Evolutionary conservation across 2,113 vertebrate species (phyloP).

Genomic region (Nerophis lumbriciformis): DNA sequence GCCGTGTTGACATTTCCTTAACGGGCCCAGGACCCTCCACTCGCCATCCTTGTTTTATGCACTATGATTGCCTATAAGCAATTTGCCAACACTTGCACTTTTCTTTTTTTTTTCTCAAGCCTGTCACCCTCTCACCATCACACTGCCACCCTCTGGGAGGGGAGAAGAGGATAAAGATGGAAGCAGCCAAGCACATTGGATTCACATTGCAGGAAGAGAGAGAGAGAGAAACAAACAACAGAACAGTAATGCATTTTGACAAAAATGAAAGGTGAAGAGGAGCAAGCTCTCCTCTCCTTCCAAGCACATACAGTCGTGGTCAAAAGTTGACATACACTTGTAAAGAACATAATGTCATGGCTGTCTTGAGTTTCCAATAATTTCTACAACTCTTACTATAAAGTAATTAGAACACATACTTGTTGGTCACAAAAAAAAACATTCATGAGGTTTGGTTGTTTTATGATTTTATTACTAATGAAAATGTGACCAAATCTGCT

Average conservation of each 20-base stretch:
- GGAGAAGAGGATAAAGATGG: constrained; percentile 31
- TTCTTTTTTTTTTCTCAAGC: constrained; percentile 30
- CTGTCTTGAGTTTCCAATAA: too few relatives aligned
- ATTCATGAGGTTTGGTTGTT: too few relatives aligned
- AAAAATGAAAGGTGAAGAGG: constrained; percentile 23
- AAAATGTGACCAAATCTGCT: too few relatives aligned
- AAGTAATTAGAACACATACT: too few relatives aligned
- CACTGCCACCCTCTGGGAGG: constrained; percentile 24
- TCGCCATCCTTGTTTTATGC: constrained; percentile 61
- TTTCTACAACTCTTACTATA: too few relatives aligned
- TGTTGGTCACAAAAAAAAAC: too few relatives aligned
- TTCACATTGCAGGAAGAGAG: constrained; percentile 23
- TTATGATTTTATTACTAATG: too few relatives aligned
- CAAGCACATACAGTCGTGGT: not conserved
- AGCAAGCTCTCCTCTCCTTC: constrained; percentile 12
- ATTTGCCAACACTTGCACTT: constrained; percentile 73
- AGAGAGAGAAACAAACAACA: constrained; percentile 14
- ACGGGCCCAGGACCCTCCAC: constrained; percentile 70
- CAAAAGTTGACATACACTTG: too few relatives aligned
- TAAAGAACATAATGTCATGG: too few relatives aligned
- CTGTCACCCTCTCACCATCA: not conserved
- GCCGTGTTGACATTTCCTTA: constrained; percentile 75
- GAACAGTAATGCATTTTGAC: constrained; percentile 13
- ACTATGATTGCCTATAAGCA: constrained; percentile 77
- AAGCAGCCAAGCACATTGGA: constrained; percentile 42